A percentile compares a stretch with the other conserved stretches of the same genome.
Conservation (phyloP, 2,797 vertebrate genomes). For the Rhyacichthys aspro region DNA sequence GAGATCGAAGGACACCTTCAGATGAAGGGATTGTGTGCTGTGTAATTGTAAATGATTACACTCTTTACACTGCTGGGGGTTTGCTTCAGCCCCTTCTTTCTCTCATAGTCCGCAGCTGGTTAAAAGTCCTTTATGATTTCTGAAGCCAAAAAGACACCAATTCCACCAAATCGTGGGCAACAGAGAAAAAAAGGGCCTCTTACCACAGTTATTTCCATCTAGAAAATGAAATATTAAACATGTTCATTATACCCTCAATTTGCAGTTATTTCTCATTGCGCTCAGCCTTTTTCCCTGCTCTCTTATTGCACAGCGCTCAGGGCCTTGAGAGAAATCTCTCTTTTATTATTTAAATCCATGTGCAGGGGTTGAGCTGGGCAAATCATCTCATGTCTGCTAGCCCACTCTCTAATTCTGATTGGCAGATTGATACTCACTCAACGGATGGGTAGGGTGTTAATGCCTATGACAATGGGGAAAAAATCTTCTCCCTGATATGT, state of each 20-base stretch:
- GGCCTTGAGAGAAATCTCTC: constrained; percentile 85
- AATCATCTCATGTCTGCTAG: constrained; percentile 80
- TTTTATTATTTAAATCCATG: constrained; percentile 89
- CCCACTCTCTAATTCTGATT: constrained; percentile 84
- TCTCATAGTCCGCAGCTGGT: constrained; percentile 63
- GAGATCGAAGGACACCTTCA: constrained; percentile 47
- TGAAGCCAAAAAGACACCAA: constrained; percentile 65
- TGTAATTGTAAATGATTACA: constrained; percentile 84
- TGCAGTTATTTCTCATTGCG: constrained; percentile 84
- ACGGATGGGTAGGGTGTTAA: constrained; percentile 80
- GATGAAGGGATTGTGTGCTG: constrained; percentile 65
- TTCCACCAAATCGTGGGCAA: constrained; percentile 67
- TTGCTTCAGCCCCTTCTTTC: constrained; percentile 39
- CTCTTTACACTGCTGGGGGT: constrained; percentile 69
- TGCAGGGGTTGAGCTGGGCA: constrained; percentile 79
- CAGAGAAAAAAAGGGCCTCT: constrained; percentile 56
- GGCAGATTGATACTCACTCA: constrained; percentile 81
- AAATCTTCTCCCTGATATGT: constrained; percentile 85
- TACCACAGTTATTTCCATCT: constrained; percentile 80
- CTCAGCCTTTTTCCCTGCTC: constrained; percentile 77
- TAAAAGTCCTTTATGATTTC: constrained; percentile 75
- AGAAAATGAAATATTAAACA: constrained; percentile 87
- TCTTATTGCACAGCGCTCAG: constrained; percentile 78
- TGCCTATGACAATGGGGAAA: constrained; percentile 83
- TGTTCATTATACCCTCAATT: constrained; percentile 88